phyloP scores from a whole-genome alignment of 2,113 vertebrate species.

The Psammodynastes pulverulentus region DNA sequence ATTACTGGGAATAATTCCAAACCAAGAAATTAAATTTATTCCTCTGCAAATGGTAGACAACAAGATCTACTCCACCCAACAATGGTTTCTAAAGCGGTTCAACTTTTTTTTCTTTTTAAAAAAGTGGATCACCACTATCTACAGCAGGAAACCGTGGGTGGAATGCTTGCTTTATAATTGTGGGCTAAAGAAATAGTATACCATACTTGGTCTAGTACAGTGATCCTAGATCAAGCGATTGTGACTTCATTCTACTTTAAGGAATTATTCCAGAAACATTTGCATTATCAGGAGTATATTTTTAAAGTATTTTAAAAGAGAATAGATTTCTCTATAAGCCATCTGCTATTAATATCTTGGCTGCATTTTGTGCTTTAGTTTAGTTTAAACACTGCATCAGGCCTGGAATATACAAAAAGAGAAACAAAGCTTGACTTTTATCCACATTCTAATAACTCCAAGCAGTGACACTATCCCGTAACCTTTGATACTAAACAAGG shows the following conservation, averaged over 20 bases:
- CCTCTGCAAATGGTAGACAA: background rate
- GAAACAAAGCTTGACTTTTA: background rate
- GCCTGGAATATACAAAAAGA: background rate
- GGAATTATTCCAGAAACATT: background rate
- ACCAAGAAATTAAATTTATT: background rate
- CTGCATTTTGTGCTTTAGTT: background rate
- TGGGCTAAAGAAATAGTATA: background rate
- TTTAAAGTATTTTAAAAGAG: background rate
- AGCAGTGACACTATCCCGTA: background rate
- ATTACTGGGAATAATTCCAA: background rate
- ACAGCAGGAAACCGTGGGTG: slow-evolving; percentile 6
- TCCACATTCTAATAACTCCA: background rate
- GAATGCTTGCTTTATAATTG: slow-evolving; percentile 20
- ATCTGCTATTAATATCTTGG: background rate
- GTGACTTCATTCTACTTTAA: slow-evolving; percentile 1
- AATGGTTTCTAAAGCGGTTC: slow-evolving; percentile 26
- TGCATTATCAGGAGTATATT: background rate
- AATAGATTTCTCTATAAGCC: background rate
- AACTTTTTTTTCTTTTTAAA: background rate
- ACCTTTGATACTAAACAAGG: background rate
- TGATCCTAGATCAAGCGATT: slow-evolving; percentile 14
- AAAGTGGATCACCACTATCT: background rate
- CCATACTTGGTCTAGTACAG: background rate
- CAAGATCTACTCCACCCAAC: background rate
- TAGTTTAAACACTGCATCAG: background rate